Conservation (phyloP, 2,888 invertebrate genomes). For the Lithophane ornitopus region DNA sequence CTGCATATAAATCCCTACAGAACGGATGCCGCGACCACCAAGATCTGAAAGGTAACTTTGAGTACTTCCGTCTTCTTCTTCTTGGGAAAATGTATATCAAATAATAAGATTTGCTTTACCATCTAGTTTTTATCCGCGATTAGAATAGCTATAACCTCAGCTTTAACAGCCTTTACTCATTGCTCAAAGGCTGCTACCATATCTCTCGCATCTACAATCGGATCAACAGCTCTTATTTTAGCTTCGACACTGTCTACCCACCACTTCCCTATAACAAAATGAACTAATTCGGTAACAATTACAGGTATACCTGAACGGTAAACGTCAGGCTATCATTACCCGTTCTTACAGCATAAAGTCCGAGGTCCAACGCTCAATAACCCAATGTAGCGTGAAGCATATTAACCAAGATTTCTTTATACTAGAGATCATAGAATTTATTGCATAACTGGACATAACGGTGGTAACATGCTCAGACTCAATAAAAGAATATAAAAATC, state of each 20-base stretch:
- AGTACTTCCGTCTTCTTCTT: too few relatives aligned
- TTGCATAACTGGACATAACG: conserved; percentile 66
- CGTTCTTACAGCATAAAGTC: conserved; percentile 40
- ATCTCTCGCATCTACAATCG: neutral
- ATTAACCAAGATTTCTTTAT: conserved; percentile 58
- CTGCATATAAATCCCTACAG: too few relatives aligned
- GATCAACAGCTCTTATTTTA: neutral
- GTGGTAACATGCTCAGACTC: conserved; percentile 54
- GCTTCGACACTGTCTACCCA: neutral
- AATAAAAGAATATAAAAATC: conserved; percentile 50
- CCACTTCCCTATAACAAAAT: neutral
- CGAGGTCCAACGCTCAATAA: conserved; percentile 48
- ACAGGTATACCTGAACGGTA: conserved; percentile 37
- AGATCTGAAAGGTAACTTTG: too few relatives aligned
- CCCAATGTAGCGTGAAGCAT: conserved; percentile 60
- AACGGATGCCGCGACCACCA: too few relatives aligned
- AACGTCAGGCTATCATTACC: conserved; percentile 21
- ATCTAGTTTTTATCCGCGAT: too few relatives aligned
- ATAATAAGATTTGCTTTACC: too few relatives aligned
- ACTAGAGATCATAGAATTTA: conserved; percentile 56
- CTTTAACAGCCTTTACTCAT: too few relatives aligned
- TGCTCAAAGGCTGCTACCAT: too few relatives aligned
- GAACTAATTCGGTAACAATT: neutral
- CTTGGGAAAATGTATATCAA: too few relatives aligned
- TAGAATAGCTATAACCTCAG: too few relatives aligned